These are phyloP conservation scores for Apamea sordens DNA, from an alignment of 2,888 invertebrate species.

Conservation along the genomic window DNA sequence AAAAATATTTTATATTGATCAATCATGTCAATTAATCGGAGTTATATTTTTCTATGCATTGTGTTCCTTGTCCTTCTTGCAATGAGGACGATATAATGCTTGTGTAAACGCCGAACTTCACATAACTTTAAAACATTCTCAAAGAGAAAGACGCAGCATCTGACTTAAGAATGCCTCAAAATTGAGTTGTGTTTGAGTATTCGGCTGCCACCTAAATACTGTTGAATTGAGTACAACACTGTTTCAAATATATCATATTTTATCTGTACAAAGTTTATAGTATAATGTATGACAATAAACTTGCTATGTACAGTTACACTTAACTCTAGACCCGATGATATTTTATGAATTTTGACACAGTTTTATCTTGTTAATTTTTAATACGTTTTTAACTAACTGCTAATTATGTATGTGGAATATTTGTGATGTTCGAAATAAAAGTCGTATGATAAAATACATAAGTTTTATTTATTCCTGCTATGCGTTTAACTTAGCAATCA, in stretches of 20 bases:
- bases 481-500: not conserved
- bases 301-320: constrained; percentile 34
- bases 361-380: constrained; percentile 68
- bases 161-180: not conserved
- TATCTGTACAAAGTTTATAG: constrained; percentile 43
- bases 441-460: constrained; percentile 69
- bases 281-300: constrained; percentile 58
- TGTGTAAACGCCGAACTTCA: not conserved
- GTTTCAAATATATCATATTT: constrained; percentile 31
- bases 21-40: constrained; percentile 59
- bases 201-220: constrained; percentile 24
- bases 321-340: constrained; percentile 46
- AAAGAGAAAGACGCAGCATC: not conserved
- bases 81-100: constrained; percentile 3
- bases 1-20: constrained; percentile 46
- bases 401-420: constrained; percentile 81
- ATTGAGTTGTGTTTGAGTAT: constrained; percentile 18
- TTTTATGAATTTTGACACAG: constrained; percentile 69
- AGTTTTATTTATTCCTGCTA: constrained; percentile 40
- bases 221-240: constrained; percentile 52
- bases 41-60: constrained; percentile 39
- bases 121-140: not conserved
- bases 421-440: constrained; percentile 86
- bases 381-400: constrained; percentile 72
- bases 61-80: not conserved